Evolutionary conservation across 2,888 invertebrate species (phyloP).

Genomic region (Dermolepida albohirtum): DNA sequence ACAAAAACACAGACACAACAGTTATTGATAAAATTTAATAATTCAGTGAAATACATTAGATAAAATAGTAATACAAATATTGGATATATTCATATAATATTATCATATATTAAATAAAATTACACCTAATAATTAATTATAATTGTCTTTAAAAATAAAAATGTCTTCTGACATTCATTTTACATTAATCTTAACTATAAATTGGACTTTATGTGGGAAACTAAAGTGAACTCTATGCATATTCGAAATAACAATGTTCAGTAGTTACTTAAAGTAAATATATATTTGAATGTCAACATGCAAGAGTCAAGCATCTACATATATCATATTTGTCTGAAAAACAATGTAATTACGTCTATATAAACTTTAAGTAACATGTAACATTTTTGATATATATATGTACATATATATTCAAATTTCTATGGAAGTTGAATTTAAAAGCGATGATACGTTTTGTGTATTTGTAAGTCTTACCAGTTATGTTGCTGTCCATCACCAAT

Average conservation of each 20-base stretch:
- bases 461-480: slow-evolving; percentile 38
- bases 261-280: slow-evolving; percentile 22
- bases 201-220: slow-evolving; percentile 25
- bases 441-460: slow-evolving; percentile 19
- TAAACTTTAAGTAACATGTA: slow-evolving; percentile 31
- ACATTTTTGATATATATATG: slow-evolving; percentile 22
- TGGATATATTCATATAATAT: slow-evolving; percentile 34
- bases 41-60: slow-evolving; percentile 42
- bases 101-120: slow-evolving; percentile 21
- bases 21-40: slow-evolving; percentile 45
- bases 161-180: slow-evolving; percentile 3
- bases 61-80: slow-evolving; percentile 39
- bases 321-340: neutral
- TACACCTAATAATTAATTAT: slow-evolving; percentile 18
- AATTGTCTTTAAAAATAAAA: slow-evolving; percentile 23
- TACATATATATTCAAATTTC: slow-evolving; percentile 22
- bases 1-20: slow-evolving; percentile 45
- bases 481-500: slow-evolving; percentile 37
- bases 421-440: slow-evolving; percentile 25
- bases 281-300: neutral
- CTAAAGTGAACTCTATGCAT: slow-evolving; percentile 1
- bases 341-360: slow-evolving; percentile 1
- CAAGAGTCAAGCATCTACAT: too few species aligned
- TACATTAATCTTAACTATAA: neutral
- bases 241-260: slow-evolving; percentile 1